Evolutionary conservation across 2,797 vertebrate genomes (phyloP).

Genomic region (Lacerta agilis): DNA sequence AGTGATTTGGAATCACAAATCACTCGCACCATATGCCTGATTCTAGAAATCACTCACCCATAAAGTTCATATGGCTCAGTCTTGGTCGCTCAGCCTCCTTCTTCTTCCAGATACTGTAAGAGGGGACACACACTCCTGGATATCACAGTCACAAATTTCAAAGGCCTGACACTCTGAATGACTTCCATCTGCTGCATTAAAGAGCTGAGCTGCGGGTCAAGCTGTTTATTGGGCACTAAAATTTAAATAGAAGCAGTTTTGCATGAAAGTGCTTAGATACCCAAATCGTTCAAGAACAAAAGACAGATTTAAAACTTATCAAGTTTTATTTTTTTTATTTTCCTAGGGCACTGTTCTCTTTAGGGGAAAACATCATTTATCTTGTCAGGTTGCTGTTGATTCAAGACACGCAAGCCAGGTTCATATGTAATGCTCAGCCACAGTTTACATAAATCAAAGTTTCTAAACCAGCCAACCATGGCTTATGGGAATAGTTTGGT

Average conservation of each 20-base stretch:
- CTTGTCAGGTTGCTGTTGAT: not conserved
- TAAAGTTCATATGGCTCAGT: not conserved
- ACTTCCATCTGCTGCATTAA: slow-evolving; percentile 51
- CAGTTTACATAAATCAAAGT: no score
- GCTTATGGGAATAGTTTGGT: no score
- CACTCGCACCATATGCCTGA: not conserved
- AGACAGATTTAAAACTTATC: slow-evolving; percentile 46
- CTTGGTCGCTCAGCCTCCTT: not conserved
- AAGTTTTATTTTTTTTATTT: slow-evolving; percentile 49
- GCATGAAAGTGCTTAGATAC: slow-evolving; percentile 44
- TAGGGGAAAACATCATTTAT: slow-evolving; percentile 24
- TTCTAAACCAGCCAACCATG: no score
- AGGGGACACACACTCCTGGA: not conserved
- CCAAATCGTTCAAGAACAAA: not conserved
- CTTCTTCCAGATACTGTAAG: not conserved
- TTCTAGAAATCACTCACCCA: not conserved
- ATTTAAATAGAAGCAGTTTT: slow-evolving; percentile 54
- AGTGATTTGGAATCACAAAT: not conserved
- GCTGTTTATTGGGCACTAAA: slow-evolving; percentile 63
- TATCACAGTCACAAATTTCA: slow-evolving; percentile 43
- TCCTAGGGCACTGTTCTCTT: slow-evolving; percentile 47
- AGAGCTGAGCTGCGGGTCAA: slow-evolving; percentile 56
- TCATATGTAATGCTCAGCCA: no score
- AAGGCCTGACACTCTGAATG: slow-evolving; percentile 42
- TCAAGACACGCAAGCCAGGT: not conserved